Percentiles rank a stretch among this genome's conserved stretches.
Conservation (phyloP, 2,888 invertebrate genomes). For the Tetragonula carbonaria region DNA sequence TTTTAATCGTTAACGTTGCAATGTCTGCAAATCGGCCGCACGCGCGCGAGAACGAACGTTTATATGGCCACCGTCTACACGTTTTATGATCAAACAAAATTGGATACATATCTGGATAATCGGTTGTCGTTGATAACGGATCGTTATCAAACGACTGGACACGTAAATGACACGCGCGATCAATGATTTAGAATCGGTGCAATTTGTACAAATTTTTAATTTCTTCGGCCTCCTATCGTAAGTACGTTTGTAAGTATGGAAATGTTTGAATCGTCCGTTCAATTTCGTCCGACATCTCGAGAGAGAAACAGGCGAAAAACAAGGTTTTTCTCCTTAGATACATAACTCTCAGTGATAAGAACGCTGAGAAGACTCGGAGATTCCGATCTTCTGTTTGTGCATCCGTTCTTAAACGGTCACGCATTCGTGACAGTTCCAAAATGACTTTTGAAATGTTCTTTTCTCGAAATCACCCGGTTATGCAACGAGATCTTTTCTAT, state of each 20-base stretch:
- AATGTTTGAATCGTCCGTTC: constrained; percentile 6
- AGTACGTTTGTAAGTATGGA: background rate
- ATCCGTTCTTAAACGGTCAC: too few relatives aligned
- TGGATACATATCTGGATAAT: background rate
- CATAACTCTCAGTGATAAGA: background rate
- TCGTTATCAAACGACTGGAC: background rate
- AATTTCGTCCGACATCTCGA: constrained; percentile 11
- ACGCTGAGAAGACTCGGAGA: background rate
- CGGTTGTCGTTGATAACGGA: background rate
- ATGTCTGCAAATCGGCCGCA: background rate
- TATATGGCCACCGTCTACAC: too few relatives aligned
- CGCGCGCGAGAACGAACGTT: background rate
- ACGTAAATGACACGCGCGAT: background rate
- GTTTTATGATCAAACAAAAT: background rate
- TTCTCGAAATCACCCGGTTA: background rate
- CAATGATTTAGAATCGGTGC: background rate
- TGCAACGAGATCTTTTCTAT: background rate
- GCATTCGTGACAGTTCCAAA: too few relatives aligned
- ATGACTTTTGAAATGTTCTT: background rate
- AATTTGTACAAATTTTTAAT: background rate
- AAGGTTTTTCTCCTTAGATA: background rate
- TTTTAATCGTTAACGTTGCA: background rate
- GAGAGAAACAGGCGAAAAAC: background rate
- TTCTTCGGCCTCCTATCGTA: background rate
- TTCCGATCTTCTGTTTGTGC: background rate